These are phyloP conservation scores for Idaea dimidiata DNA, from an alignment of 2,888 invertebrate species.

Conservation along the genomic window DNA sequence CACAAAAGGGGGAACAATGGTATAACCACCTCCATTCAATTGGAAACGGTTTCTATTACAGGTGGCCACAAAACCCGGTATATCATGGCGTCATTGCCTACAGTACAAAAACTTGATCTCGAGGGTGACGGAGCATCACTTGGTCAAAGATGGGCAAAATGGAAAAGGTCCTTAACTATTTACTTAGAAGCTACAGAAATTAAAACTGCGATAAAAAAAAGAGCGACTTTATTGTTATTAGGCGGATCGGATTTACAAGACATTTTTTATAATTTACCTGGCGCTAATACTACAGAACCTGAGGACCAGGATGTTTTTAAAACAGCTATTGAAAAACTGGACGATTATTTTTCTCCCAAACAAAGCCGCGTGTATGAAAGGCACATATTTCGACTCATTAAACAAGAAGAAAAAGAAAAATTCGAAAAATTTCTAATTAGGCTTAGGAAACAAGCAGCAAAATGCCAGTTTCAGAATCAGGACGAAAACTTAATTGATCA, in stretches of 20 bases:
- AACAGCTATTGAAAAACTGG: slow-evolving; percentile 13
- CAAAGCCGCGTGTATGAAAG: slow-evolving; percentile 20
- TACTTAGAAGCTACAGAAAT: too few relatives aligned
- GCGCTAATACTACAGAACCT: background rate
- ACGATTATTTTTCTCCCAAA: slow-evolving; percentile 19
- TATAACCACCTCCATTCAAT: too few relatives aligned
- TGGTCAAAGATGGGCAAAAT: too few relatives aligned
- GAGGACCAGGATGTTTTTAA: slow-evolving; percentile 8
- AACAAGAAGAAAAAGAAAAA: slow-evolving; percentile 25
- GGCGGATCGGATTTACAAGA: background rate
- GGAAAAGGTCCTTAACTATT: too few relatives aligned
- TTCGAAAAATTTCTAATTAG: slow-evolving; percentile 28
- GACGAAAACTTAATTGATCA: slow-evolving; percentile 31
- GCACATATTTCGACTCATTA: slow-evolving; percentile 20
- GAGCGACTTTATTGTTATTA: background rate
- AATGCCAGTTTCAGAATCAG: slow-evolving; percentile 24
- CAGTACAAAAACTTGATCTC: too few relatives aligned
- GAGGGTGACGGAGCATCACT: too few relatives aligned
- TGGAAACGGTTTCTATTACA: too few relatives aligned
- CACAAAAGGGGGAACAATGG: too few relatives aligned
- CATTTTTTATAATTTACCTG: slow-evolving; percentile 10
- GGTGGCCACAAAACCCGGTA: too few relatives aligned
- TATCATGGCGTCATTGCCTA: too few relatives aligned
- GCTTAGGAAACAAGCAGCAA: slow-evolving; percentile 24
- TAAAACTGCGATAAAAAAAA: too few relatives aligned